Conservation (phyloP, 2,113 vertebrate species). For the Gobius niger region DNA sequence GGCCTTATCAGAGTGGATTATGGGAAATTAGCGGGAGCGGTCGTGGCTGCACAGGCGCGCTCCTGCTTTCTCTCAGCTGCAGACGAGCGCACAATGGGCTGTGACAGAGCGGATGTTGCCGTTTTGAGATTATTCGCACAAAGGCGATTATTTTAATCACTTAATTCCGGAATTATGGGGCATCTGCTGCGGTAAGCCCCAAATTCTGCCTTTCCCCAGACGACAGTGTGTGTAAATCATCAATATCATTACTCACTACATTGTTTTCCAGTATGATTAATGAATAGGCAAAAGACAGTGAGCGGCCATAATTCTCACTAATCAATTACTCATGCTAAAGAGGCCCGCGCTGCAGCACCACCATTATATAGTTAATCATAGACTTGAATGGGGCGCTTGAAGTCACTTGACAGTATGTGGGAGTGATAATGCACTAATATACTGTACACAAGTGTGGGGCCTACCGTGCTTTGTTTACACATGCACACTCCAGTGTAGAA, state of each 20-base stretch:
- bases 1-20: slow-evolving; percentile 83
- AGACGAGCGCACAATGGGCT: slow-evolving; percentile 50
- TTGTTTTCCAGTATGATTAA: slow-evolving; percentile 72
- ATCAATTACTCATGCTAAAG: slow-evolving; percentile 72
- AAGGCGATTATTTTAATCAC: slow-evolving; percentile 77
- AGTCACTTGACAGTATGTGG: slow-evolving; percentile 51
- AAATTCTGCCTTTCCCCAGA: slow-evolving; percentile 67
- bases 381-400: slow-evolving; percentile 53
- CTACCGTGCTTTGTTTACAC: slow-evolving; percentile 17
- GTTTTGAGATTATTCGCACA: slow-evolving; percentile 67
- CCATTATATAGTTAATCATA: slow-evolving; percentile 58
- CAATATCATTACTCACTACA: slow-evolving; percentile 71
- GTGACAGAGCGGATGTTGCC: slow-evolving; percentile 62
- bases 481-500: slow-evolving; percentile 16
- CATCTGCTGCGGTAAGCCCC: slow-evolving; percentile 67
- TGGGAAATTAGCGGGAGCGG: slow-evolving; percentile 74
- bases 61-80: slow-evolving; percentile 48
- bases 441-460: slow-evolving; percentile 34
- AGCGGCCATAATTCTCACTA: slow-evolving; percentile 66
- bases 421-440: slow-evolving; percentile 63
- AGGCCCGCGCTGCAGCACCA: slow-evolving; percentile 58
- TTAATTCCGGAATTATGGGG: slow-evolving; percentile 74
- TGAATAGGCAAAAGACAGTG: slow-evolving; percentile 68
- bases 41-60: slow-evolving; percentile 39
- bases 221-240: slow-evolving; percentile 61